A percentile compares a stretch with the other conserved stretches of the same genome.
These are phyloP conservation scores for Blastobasis adustella DNA, from an alignment of 2,888 invertebrate genomes.

Conservation along the genomic window DNA sequence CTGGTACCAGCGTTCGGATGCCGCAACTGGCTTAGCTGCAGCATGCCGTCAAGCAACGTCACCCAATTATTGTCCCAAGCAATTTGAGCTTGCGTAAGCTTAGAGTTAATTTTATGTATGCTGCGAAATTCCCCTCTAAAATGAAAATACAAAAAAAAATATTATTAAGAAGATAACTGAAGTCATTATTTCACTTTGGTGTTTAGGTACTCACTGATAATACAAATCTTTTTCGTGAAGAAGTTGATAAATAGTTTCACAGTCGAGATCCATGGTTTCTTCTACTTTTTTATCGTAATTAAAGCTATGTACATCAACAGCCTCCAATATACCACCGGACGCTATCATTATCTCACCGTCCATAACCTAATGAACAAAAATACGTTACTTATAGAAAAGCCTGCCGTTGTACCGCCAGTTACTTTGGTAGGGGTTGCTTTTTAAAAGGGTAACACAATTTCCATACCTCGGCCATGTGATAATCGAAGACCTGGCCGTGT, in stretches of 20 bases:
- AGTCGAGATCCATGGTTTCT: slow-evolving; percentile 16
- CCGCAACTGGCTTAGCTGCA: slow-evolving; percentile 82
- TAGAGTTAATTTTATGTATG: slow-evolving; percentile 25
- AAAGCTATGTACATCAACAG: background rate
- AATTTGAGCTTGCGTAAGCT: slow-evolving; percentile 41
- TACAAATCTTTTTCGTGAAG: slow-evolving; percentile 27
- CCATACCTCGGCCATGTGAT: too few relatives aligned
- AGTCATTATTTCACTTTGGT: background rate
- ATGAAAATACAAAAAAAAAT: slow-evolving; percentile 1
- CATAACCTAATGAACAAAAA: slow-evolving; percentile 21
- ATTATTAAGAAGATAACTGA: background rate
- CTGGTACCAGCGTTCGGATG: slow-evolving; percentile 74
- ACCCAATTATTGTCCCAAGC: slow-evolving; percentile 86
- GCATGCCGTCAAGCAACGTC: slow-evolving; percentile 85
- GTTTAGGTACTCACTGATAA: slow-evolving; percentile 30
- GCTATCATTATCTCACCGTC: slow-evolving; percentile 27
- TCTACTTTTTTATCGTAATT: background rate
- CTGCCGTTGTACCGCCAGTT: background rate
- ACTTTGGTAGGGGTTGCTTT: background rate
- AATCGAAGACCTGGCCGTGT: too few relatives aligned
- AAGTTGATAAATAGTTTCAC: slow-evolving; percentile 34
- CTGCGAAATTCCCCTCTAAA: slow-evolving; percentile 37
- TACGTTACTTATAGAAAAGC: background rate
- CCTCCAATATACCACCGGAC: slow-evolving; percentile 22
- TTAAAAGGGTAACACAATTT: background rate